Percentiles rank a stretch among this genome's conserved stretches.
Evolutionary conservation across 1,140 invertebrate genomes (phyloP).

Genomic region (Pseudobourletiella spinata): DNA sequence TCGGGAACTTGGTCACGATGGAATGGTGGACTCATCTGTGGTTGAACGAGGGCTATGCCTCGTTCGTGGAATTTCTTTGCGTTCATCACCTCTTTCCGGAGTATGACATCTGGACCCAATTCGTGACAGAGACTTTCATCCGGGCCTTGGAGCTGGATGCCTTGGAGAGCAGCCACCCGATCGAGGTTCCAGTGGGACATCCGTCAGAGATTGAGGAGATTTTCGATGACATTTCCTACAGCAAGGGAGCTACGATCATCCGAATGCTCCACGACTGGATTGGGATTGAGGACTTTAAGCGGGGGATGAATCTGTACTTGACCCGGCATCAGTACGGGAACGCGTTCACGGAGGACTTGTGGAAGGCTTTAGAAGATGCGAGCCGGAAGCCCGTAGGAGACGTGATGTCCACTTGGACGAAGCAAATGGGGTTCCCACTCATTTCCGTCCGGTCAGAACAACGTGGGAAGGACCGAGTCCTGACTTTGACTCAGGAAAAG

Average conservation of each 20-base stretch:
- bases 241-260: slow-evolving; percentile 68
- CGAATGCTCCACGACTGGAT: slow-evolving; percentile 95
- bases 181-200: slow-evolving; percentile 76
- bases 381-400: slow-evolving; percentile 81
- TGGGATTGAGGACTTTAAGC: slow-evolving; percentile 86
- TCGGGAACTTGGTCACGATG: slow-evolving; percentile 85
- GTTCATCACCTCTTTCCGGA: slow-evolving; percentile 79
- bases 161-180: slow-evolving; percentile 80
- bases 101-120: slow-evolving; percentile 49
- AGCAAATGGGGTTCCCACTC: slow-evolving; percentile 83
- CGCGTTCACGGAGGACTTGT: slow-evolving; percentile 89
- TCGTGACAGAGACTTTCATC: slow-evolving; percentile 73
- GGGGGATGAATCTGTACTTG: slow-evolving; percentile 88
- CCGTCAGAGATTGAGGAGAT: slow-evolving; percentile 89
- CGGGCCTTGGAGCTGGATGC: slow-evolving; percentile 78
- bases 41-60: slow-evolving; percentile 90
- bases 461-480: slow-evolving; percentile 48
- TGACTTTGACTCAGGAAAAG: slow-evolving; percentile 71
- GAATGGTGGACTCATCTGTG: slow-evolving; percentile 64
- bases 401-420: slow-evolving; percentile 93
- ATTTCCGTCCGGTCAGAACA: slow-evolving; percentile 47
- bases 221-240: slow-evolving; percentile 90
- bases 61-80: slow-evolving; percentile 80
- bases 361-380: slow-evolving; percentile 77
- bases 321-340: slow-evolving; percentile 80